Evolutionary conservation across 1,140 invertebrate species (phyloP).

Genomic region (Eubasilissa regina): DNA sequence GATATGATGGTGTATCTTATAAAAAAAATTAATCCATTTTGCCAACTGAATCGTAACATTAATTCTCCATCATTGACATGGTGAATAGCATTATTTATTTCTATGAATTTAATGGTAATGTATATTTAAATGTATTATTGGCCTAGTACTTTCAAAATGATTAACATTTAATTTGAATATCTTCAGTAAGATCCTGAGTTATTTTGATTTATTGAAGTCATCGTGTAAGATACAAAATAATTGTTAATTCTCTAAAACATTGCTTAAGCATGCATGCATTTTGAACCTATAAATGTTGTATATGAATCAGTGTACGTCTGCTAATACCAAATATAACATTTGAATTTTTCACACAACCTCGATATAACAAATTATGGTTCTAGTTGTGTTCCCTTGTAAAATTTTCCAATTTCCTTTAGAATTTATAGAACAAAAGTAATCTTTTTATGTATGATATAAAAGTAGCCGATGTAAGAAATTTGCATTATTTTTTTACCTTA

Average conservation of each 20-base stretch:
- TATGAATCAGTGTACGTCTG: too few species aligned
- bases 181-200: not conserved
- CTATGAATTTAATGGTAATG: not conserved
- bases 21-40: not conserved
- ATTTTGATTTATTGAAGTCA: not conserved
- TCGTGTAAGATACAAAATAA: not conserved
- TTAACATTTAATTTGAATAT: not conserved
- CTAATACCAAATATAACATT: not conserved
- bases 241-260: not conserved
- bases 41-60: not conserved
- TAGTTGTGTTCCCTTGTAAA: constrained; percentile 21
- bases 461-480: not conserved
- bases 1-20: not conserved
- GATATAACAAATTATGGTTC: not conserved
- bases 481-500: not conserved
- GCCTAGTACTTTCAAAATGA: constrained; percentile 20
- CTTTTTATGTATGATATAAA: constrained; percentile 25
- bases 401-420: constrained; percentile 5
- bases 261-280: not conserved
- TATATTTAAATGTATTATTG: constrained; percentile 22
- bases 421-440: not conserved
- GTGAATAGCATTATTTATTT: constrained; percentile 15
- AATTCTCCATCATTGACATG: not conserved
- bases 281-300: not conserved
- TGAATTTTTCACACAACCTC: not conserved